Conservation (phyloP, 2,797 vertebrate genomes). For the Crenichthys baileyi region DNA sequence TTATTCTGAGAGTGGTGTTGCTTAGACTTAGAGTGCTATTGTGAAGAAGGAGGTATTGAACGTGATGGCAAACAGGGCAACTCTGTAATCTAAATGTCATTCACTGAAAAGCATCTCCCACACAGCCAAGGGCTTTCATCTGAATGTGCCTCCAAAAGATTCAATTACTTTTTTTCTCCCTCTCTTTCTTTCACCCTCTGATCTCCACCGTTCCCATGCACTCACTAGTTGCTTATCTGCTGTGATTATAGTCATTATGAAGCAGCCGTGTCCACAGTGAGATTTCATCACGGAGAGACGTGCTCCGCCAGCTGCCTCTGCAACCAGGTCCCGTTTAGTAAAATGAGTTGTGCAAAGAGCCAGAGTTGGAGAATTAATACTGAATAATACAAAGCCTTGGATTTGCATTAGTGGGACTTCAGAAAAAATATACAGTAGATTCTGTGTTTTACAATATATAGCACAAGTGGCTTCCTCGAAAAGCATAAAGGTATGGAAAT, state of each 20-base stretch:
- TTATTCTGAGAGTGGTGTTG: conserved; percentile 57
- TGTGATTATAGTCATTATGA: conserved; percentile 84
- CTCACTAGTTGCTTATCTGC: conserved; percentile 79
- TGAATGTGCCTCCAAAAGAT: conserved; percentile 81
- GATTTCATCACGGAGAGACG: conserved; percentile 74
- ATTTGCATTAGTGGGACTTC: conserved; percentile 37
- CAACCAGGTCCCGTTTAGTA: conserved; percentile 62
- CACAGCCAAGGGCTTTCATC: conserved; percentile 80
- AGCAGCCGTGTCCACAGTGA: conserved; percentile 72
- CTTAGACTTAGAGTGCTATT: conserved; percentile 72
- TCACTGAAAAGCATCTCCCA: conserved; percentile 81
- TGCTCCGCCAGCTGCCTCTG: conserved; percentile 73
- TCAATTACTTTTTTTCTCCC: conserved; percentile 82
- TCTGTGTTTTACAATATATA: conserved; percentile 24
- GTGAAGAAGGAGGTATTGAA: conserved; percentile 79
- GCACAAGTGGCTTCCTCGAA: conserved; percentile 25
- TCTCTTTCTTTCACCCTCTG: conserved; percentile 74
- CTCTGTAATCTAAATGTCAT: conserved; percentile 84
- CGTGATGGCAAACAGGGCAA: conserved; percentile 75
- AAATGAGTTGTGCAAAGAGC: conserved; percentile 52
- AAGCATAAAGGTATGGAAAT: conserved; percentile 35
- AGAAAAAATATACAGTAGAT: not conserved
- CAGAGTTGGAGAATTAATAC: conserved; percentile 32
- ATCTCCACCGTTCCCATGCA: conserved; percentile 72
- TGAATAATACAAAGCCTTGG: conserved; percentile 39